Evolutionary conservation across 2,888 invertebrate species (phyloP), one percentile per base, ranked within the genome.

Genomic region (Mesorhabditis spiculigera): DNA sequence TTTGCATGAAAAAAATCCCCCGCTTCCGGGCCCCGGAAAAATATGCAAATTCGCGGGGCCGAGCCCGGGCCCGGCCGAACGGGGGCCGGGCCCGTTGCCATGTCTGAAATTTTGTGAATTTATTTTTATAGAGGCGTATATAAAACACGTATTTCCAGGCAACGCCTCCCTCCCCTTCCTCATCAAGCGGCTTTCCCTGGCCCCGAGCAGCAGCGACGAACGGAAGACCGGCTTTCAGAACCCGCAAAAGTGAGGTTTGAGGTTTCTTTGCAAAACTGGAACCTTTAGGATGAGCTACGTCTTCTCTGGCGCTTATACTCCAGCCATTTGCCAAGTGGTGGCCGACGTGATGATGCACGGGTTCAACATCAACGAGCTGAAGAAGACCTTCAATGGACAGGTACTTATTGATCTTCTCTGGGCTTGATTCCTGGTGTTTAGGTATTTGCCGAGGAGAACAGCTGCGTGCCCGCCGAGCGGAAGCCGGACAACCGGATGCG

Each of bases 281-380:
- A 13, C 91, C 41, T 90, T 90, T n/a, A 93, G 93, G 83, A 91
- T 93, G 71, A 93, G 94, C 83, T 97, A 94, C 86, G 94, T 95
- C 1, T 97, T 93, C 86, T 93, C 93, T 81, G 94, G 94, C 42
- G 90, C 91, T 3, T 97, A 94, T 82, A 90, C 93, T 62, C 96
- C 96, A 0, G 85, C 90, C 28, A 87, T 90, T 28, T 89, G 89
- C 43, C 75, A 77, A 61, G 28, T 65, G 3, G 87, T 89, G 5
- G 88, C 76, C 41, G 74, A 78, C 43, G 71, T 73, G 6, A 75
- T 80, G 68, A 71, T 71, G 16, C 71, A 73, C 43, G 79, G 80
- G 13, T 78, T 73, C 73, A 76, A 76, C 67, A 71, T 67, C 13
- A 68, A 73, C 5, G 79, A 79, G 73, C 68, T 58, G 67, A 75